A percentile compares a stretch with the other conserved stretches of the same genome.
Evolutionary conservation across 2,797 vertebrate genomes (phyloP).

Genomic region (Sebastes minor): DNA sequence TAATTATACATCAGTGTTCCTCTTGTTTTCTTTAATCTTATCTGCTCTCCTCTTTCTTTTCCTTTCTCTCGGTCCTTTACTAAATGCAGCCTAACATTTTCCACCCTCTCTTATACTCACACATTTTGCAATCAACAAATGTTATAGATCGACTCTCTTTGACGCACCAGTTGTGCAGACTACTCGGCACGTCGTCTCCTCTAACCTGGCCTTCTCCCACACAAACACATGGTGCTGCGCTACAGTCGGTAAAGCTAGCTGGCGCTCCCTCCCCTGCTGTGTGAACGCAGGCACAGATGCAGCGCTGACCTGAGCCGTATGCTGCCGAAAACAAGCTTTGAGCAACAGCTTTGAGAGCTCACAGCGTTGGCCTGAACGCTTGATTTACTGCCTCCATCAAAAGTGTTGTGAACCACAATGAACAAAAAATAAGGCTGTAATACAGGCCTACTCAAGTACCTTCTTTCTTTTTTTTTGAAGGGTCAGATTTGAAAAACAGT

Average conservation of each 20-base stretch:
- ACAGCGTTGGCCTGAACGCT: slow-evolving; percentile 1
- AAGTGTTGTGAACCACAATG: not conserved
- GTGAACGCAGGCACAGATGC: slow-evolving; percentile 37
- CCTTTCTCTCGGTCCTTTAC: not conserved
- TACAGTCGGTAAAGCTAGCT: slow-evolving; percentile 6
- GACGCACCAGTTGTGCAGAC: slow-evolving; percentile 37
- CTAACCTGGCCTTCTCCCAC: slow-evolving; percentile 45
- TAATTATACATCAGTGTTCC: slow-evolving; percentile 57
- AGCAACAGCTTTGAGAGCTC: slow-evolving; percentile 32
- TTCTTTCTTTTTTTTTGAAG: too few relatives aligned
- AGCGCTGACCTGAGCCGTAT: slow-evolving; percentile 53
- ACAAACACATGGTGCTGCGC: slow-evolving; percentile 51
- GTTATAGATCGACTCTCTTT: slow-evolving; percentile 21
- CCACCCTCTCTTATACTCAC: not conserved
- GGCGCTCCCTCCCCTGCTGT: slow-evolving; percentile 10
- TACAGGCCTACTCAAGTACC: too few relatives aligned
- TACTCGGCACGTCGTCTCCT: not conserved
- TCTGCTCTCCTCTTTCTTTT: not conserved
- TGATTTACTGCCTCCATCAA: not conserved
- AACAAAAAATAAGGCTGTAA: not conserved
- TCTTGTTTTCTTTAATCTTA: slow-evolving; percentile 26
- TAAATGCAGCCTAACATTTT: not conserved
- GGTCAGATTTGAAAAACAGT: too few relatives aligned
- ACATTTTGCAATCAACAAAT: slow-evolving; percentile 23
- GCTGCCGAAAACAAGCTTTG: slow-evolving; percentile 20